Percentiles rank a stretch among this genome's conserved stretches.
Evolutionary conservation across 1,140 invertebrate species (phyloP).

Genomic region (Triops cancriformis): DNA sequence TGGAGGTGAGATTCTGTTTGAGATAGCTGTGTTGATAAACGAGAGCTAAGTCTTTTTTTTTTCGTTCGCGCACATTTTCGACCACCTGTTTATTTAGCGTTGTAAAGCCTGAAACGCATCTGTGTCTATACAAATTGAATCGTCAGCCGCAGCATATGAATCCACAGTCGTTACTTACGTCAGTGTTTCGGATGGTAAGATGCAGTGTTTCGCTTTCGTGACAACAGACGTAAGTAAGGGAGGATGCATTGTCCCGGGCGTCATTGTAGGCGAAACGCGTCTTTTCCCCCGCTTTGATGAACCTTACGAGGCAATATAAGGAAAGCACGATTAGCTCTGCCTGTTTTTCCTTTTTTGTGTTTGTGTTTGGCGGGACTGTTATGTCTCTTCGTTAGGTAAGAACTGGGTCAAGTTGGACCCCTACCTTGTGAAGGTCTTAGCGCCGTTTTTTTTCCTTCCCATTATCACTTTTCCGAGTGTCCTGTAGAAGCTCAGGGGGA

Average conservation of each 20-base stretch:
- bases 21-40: background rate
- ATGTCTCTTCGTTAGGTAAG: background rate
- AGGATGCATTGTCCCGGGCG: background rate
- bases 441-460: background rate
- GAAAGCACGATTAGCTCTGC: background rate
- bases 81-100: background rate
- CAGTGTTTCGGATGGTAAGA: background rate
- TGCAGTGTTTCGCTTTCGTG: background rate
- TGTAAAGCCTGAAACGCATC: background rate
- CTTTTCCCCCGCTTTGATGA: too few relatives aligned
- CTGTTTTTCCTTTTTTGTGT: background rate
- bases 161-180: background rate
- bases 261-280: too few relatives aligned
- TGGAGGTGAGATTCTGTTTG: background rate
- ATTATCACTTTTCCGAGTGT: background rate
- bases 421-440: background rate
- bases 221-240: background rate
- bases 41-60: background rate
- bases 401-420: background rate
- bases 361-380: background rate
- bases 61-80: background rate
- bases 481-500: background rate
- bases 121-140: background rate
- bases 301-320: background rate
- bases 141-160: background rate